Conservation (phyloP, 2,113 vertebrate species). For the Hemibagrus wyckioides region DNA sequence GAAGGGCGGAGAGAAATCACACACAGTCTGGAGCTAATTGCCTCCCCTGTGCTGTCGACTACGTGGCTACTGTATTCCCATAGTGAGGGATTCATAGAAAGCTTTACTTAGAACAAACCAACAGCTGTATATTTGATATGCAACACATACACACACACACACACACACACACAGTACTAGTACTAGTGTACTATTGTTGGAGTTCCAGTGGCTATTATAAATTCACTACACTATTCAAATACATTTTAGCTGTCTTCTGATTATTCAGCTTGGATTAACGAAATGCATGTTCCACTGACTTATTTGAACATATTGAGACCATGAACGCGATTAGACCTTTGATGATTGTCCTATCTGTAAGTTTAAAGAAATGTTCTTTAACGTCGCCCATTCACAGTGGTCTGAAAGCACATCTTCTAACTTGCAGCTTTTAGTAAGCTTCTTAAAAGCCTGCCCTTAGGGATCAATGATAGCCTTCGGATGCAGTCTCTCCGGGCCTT, state of each 20-base stretch:
- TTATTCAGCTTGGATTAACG: slow-evolving; percentile 21
- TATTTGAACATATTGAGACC: slow-evolving; percentile 61
- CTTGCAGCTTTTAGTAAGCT: slow-evolving; percentile 78
- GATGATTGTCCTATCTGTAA: slow-evolving; percentile 68
- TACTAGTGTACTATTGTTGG: not conserved
- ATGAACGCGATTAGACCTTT: slow-evolving; percentile 69
- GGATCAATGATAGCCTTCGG: slow-evolving; percentile 73
- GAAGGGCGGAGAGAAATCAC: slow-evolving; percentile 24
- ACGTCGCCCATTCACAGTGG: slow-evolving; percentile 72
- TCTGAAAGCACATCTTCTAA: slow-evolving; percentile 73
- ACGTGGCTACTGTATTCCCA: slow-evolving; percentile 27
- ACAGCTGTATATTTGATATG: slow-evolving; percentile 68
- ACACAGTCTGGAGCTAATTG: slow-evolving; percentile 65
- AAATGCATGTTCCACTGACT: slow-evolving; percentile 18
- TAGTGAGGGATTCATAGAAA: slow-evolving; percentile 15
- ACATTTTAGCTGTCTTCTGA: not conserved
- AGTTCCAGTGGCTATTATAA: not conserved
- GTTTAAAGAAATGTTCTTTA: slow-evolving; percentile 74
- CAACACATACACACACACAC: slow-evolving; percentile 53
- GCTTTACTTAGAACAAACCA: slow-evolving; percentile 61
- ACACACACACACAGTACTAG: slow-evolving; percentile 46
- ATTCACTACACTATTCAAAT: not conserved
- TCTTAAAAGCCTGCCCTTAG: slow-evolving; percentile 75
- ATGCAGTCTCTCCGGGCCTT: slow-evolving; percentile 70
- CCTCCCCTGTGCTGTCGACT: slow-evolving; percentile 64